Conservation (phyloP, 2,797 vertebrate genomes). For the Acrossocheilus wenchowensis region DNA sequence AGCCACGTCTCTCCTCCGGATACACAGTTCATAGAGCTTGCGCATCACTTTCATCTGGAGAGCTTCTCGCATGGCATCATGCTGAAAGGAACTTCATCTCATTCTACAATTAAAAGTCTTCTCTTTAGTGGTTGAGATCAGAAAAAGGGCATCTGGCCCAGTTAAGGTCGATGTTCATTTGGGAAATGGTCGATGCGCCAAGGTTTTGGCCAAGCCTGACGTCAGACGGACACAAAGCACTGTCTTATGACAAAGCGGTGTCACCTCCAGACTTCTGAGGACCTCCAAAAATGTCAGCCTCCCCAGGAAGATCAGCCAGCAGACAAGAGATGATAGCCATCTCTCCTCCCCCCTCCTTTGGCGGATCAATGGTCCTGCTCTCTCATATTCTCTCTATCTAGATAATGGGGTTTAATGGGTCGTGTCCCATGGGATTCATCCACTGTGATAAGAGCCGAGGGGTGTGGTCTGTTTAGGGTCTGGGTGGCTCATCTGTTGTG, state of each 20-base stretch:
- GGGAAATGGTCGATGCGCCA: not conserved
- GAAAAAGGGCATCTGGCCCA: not conserved
- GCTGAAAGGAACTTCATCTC: constrained; percentile 30
- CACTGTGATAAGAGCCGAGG: constrained; percentile 51
- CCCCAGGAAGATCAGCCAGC: constrained; percentile 50
- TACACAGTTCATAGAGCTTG: constrained; percentile 15
- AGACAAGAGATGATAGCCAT: constrained; percentile 53
- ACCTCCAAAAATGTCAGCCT: constrained; percentile 57
- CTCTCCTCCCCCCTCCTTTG: constrained; percentile 40
- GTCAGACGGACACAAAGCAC: constrained; percentile 51
- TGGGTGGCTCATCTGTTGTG: constrained; percentile 56
- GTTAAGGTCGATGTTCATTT: constrained; percentile 27
- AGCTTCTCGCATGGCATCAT: not conserved
- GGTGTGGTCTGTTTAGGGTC: constrained; percentile 19
- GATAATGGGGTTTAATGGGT: constrained; percentile 73
- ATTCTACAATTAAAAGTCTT: constrained; percentile 42
- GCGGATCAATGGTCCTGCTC: constrained; percentile 63
- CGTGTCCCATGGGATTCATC: constrained; percentile 61
- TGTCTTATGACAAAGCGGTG: constrained; percentile 47
- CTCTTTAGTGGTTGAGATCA: constrained; percentile 30
- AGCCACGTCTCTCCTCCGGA: constrained; percentile 34
- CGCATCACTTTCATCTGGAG: constrained; percentile 35
- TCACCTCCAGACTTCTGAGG: constrained; percentile 52
- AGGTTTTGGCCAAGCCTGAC: constrained; percentile 27
- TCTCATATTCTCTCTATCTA: constrained; percentile 65